Base-by-base conservation (phyloP, 2,888 invertebrate genomes). In the Acleris holmiana region DNA sequence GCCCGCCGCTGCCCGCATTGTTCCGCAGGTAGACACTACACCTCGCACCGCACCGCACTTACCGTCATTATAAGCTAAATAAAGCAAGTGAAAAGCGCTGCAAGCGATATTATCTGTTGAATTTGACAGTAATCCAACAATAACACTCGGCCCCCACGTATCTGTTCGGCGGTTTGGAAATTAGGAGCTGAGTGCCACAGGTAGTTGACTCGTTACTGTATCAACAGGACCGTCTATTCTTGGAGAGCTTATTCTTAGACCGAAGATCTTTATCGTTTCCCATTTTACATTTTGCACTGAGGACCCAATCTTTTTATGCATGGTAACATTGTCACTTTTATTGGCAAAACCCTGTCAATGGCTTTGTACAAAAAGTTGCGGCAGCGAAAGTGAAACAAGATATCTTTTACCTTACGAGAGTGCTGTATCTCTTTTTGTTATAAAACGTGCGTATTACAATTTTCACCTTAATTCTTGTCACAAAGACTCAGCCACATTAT, bases 51-150 rank as follows among this genome's bases (percentile, higher is more conserved):
- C 69, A 69, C 74, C 72, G 70, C 69, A 69, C 74, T 77, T 74
- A 69, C 73, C 75, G 49, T 77, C 76, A 77, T 83, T 76, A 70
- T 74, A 69, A 71, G 63, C 72, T 76, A 73, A 80, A 77, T 78
- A 81, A 80, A 79, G 73, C 69, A 74, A 79, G 73, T 82, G 79
- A 79, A 84, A 82, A 78, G 80, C 73, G 78, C 86, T 88, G 88
- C 88, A 89, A 89, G 84, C 82, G 79, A 82, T 81, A 78, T 73
- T 78, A 79, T 82, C 79, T 75, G 73, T 75, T 67, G 68, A 73
- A 71, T 64, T 77, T 71, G 74, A 78, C 80, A 81, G 79, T 86
- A 85, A 86, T 84, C 83, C 78, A 73, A 73, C 76, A 79, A 82
- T 79, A 79, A 80, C 78, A 78, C 71, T 70, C 71, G 61, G 71